phyloP scores from a whole-genome alignment of 2,888 invertebrate species.

The Pocota personata region DNA sequence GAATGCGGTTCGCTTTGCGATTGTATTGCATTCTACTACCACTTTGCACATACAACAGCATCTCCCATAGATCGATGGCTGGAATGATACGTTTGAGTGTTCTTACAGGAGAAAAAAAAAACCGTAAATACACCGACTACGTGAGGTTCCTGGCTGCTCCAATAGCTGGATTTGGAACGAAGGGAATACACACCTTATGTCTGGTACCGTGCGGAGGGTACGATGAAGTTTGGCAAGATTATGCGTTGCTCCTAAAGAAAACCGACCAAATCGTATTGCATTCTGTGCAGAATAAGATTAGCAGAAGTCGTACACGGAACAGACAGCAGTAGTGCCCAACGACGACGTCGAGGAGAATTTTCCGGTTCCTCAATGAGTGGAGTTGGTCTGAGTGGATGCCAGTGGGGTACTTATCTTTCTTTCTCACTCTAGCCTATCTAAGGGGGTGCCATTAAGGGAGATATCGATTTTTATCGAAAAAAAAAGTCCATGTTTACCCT shows the following conservation, averaged over 20 bases:
- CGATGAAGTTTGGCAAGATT: conserved; percentile 29
- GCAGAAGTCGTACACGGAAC: conserved; percentile 24
- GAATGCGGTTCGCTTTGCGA: conserved; percentile 71
- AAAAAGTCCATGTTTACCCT: conserved; percentile 51
- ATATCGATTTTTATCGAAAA: conserved; percentile 57
- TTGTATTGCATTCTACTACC: conserved; percentile 53
- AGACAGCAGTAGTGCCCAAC: conserved; percentile 11
- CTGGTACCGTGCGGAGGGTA: not conserved
- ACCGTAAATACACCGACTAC: conserved; percentile 1
- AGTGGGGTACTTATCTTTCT: conserved; percentile 19
- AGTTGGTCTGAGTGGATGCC: conserved; percentile 18
- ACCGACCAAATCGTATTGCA: conserved; percentile 36
- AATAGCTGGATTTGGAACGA: conserved; percentile 36
- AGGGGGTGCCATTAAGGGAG: conserved; percentile 10
- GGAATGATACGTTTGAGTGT: conserved; percentile 36
- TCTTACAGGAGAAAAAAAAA: conserved; percentile 21
- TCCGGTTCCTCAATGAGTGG: conserved; percentile 51
- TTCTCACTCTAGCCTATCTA: not conserved
- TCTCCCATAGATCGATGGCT: conserved; percentile 51
- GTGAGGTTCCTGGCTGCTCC: conserved; percentile 34
- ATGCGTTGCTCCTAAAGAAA: conserved; percentile 29
- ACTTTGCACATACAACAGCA: conserved; percentile 49
- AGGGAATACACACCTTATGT: conserved; percentile 25
- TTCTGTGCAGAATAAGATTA: conserved; percentile 21
- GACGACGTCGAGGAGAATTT: conserved; percentile 32